Evolutionary conservation across 2,888 invertebrate species (phyloP), one percentile per base, ranked within the genome.

Genomic region (Xestia xanthographa): DNA sequence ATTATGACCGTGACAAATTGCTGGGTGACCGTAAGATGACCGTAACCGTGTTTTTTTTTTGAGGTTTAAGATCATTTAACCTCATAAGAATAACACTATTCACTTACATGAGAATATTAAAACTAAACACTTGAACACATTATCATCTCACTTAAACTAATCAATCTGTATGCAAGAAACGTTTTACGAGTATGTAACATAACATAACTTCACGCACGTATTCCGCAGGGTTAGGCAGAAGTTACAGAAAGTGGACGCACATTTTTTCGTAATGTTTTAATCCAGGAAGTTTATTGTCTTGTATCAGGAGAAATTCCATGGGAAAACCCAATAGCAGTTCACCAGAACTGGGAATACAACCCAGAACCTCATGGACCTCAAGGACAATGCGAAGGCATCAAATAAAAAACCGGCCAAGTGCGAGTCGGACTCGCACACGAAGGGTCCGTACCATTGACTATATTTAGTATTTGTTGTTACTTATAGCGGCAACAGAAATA

Each of bases 1-100:
- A 66, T 60, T 75, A 66, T 66, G 34, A 53, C 53, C 66, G 4
- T 26, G 41, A 22, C 14, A 78, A 72, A 45, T 41, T 63, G 20
- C 17, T 1, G 20, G 26, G 26, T 34, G 34, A 26, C 22, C 29
- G 2, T 20, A n/a, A 29, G 4, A 50, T 12, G 12, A 56, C 29
- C 8, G 9, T 17, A 3, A 34, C 14, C 26, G 2, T 50, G 9
- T 45, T 41, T 22, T 41, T 1, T 43, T 34, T 4, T 70, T 45
- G n/a, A n/a, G n/a, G n/a, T n/a, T n/a, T n/a, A n/a, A n/a, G n/a
- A n/a, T n/a, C n/a, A n/a, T n/a, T n/a, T n/a, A n/a, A n/a, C n/a
- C n/a, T n/a, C n/a, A n/a, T n/a, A n/a, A n/a, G n/a, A n/a, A n/a
- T n/a, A n/a, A n/a, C n/a, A n/a, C n/a, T n/a, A n/a, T n/a, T n/a